A percentile compares a stretch with the other conserved stretches of the same genome.
Conservation (phyloP, 2,113 vertebrate genomes). For the Solea senegalensis region DNA sequence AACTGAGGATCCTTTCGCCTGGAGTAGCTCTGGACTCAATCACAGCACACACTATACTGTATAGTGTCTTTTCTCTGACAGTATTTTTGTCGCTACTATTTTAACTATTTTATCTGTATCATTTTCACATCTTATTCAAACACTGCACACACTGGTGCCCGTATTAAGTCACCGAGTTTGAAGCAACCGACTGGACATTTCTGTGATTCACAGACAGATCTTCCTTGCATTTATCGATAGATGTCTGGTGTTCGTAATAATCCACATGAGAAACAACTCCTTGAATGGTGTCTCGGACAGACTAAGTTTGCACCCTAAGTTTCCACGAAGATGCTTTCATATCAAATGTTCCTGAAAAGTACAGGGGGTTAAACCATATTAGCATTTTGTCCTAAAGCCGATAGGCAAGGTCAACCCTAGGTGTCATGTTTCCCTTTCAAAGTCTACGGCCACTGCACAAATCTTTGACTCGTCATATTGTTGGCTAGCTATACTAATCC, state of each 20-base stretch:
- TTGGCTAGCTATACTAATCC: constrained; percentile 60
- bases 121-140: too few species aligned
- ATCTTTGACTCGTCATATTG: constrained; percentile 22
- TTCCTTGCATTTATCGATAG: too few species aligned
- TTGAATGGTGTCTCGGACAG: constrained; percentile 21
- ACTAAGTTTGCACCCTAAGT: constrained; percentile 31
- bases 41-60: background rate
- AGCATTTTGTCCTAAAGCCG: background rate
- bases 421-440: constrained; percentile 15
- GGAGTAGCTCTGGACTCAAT: background rate
- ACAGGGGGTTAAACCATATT: background rate
- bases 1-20: background rate
- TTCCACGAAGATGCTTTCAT: constrained; percentile 5
- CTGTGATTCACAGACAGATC: too few species aligned
- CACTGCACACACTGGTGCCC: too few species aligned
- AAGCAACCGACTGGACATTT: too few species aligned
- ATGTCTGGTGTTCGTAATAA: too few species aligned
- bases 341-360: constrained; percentile 17
- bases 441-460: constrained; percentile 1
- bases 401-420: constrained; percentile 24
- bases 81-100: background rate
- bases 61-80: background rate
- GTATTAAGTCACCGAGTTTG: too few species aligned
- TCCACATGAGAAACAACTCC: background rate
- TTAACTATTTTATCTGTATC: too few species aligned